phyloP scores from a whole-genome alignment of 2,113 vertebrate species.

The Pavo muticus region DNA sequence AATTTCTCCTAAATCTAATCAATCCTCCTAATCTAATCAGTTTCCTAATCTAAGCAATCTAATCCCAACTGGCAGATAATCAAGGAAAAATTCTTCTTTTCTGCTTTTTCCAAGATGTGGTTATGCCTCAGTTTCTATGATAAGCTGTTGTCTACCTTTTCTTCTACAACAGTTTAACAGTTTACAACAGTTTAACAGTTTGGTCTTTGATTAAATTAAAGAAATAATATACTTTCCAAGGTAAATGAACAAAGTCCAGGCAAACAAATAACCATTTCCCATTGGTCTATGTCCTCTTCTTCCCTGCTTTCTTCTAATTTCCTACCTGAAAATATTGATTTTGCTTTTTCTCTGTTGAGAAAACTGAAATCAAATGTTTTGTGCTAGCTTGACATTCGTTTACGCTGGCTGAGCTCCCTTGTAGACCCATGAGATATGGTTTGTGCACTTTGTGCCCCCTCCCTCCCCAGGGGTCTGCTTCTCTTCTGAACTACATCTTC shows the following conservation, averaged over 20 bases:
- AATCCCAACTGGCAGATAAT: not conserved
- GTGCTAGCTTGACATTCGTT: not conserved
- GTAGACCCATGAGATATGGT: not conserved
- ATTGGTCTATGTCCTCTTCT: not conserved
- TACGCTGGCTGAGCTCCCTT: not conserved
- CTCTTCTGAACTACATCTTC: not conserved
- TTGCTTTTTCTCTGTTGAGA: no score
- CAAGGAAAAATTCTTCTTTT: not conserved
- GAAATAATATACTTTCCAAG: not conserved
- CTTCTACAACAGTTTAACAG: not conserved
- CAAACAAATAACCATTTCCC: not conserved
- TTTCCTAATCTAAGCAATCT: no score
- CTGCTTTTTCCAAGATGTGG: not conserved
- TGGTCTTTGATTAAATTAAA: constrained; percentile 20
- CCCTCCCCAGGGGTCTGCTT: not conserved
- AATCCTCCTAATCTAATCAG: no score
- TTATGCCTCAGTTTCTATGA: not conserved
- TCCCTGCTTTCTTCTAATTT: not conserved
- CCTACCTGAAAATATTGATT: constrained; percentile 12
- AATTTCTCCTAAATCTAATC: not conserved
- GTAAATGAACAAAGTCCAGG: not conserved
- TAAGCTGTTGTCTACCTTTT: not conserved
- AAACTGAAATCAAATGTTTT: constrained; percentile 19
- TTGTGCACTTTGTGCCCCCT: not conserved
- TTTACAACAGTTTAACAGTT: not conserved